Evolutionary conservation across 30 jellyfish, hydroid and myxozoan species (phyloP).

Genomic region (Turritopsis dohrnii): DNA sequence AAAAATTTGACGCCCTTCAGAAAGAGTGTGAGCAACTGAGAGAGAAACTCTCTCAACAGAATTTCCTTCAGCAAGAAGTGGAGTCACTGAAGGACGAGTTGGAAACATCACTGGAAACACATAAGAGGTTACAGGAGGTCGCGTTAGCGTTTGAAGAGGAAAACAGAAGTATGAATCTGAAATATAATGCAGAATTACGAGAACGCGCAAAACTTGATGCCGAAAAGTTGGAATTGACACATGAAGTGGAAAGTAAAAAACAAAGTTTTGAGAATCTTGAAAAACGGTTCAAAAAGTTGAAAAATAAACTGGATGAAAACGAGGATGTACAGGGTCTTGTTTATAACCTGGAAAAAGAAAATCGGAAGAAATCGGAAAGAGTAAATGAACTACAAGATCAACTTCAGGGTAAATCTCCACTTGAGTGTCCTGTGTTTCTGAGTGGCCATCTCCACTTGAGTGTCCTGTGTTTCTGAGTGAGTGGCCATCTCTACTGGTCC

Average conservation of each 20-base stretch:
- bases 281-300: constrained; percentile 45
- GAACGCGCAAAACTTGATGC: constrained; percentile 44
- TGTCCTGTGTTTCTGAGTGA: no score
- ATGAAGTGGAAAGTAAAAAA: constrained; percentile 44
- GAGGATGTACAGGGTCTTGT: constrained; percentile 63
- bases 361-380: constrained; percentile 47
- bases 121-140: constrained; percentile 55
- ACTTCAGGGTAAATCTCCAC: constrained; percentile 31
- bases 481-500: no score
- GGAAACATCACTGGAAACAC: constrained; percentile 79
- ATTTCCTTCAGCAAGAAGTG: constrained; percentile 56
- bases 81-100: constrained; percentile 56
- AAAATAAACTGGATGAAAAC: constrained; percentile 47
- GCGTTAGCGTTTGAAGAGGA: constrained; percentile 54
- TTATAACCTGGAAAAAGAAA: constrained; percentile 58
- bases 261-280: constrained; percentile 45
- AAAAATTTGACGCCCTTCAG: constrained; percentile 27
- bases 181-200: constrained; percentile 22
- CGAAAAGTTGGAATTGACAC: constrained; percentile 33
- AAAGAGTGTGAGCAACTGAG: constrained; percentile 23
- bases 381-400: constrained; percentile 57
- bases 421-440: no score
- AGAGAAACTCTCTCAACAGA: constrained; percentile 39
- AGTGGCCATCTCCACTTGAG: no score
- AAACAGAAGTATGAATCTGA: constrained; percentile 47